Evolutionary conservation across 2,113 vertebrate species (phyloP), one percentile per base, ranked within the genome.

Genomic region (Odobenus rosmarus): DNA sequence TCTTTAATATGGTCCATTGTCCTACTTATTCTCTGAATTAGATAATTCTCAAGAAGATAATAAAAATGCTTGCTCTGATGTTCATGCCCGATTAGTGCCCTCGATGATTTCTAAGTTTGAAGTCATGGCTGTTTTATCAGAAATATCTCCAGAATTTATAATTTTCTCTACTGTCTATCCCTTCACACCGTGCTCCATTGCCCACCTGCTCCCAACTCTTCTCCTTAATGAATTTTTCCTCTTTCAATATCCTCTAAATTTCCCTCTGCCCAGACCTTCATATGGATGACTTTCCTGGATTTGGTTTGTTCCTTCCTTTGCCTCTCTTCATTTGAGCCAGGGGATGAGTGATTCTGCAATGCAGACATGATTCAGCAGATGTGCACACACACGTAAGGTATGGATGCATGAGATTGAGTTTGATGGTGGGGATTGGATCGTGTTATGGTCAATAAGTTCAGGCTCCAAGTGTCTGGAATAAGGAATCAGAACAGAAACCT

Each of bases 41-140:
- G 71, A 90, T 95, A 69, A 84, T 55, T 81, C 13, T 88, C 31
- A 92, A 80, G 7, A 93, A n/a, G 26, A 72, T 28, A 83, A 89
- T 92, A 42, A 53, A 95, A 79, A n/a, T 67, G 1, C 16, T 87
- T 74, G 7, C n/a, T 59, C 3, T 86, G 14, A n/a, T 77, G 3
- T 42, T 18, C 3, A 67, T 10, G 0, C 8, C 2, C 82, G 26
- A 31, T 39, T 31, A 49, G 1, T 71, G 12, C 12, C 9, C 36
- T 2, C 89, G 69, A 79, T 18, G 77, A 79, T 90, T 90, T 55
- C 8, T 42, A 83, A 62, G 26, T 80, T 55, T 62, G 24, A 88
- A 95, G n/a, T 2, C 7, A 72, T 21, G 74, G 4, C 3, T n/a
- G 9, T 72, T 42, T 93, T 31, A 64, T 64, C 18, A 71, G 26